Evolutionary conservation across 2,113 vertebrate genomes (phyloP).

Genomic region (Gila orcuttii): DNA sequence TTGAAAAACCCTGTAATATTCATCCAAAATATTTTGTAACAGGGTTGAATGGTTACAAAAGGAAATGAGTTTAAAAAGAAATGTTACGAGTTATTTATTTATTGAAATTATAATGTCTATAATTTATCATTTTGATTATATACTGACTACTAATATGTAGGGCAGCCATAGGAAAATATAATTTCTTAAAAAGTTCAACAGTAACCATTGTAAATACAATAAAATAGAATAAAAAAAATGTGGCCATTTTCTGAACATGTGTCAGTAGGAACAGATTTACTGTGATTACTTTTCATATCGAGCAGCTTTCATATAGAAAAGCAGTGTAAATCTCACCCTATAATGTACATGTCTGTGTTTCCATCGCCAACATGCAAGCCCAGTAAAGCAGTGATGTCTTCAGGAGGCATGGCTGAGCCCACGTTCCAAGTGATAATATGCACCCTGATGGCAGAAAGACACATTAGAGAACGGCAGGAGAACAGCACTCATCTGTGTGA

Average conservation of each 20-base stretch:
- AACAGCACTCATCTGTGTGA: neutral
- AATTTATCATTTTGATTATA: no score
- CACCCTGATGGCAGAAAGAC: slow-evolving; percentile 76
- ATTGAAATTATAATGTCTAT: no score
- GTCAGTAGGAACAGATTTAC: no score
- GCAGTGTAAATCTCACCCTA: slow-evolving; percentile 82
- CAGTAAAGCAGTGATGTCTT: slow-evolving; percentile 89
- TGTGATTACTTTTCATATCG: neutral
- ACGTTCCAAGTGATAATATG: slow-evolving; percentile 97
- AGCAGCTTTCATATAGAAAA: neutral
- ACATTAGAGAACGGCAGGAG: neutral
- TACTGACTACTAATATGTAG: no score
- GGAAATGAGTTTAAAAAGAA: neutral
- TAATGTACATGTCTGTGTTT: slow-evolving; percentile 90
- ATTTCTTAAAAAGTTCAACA: neutral
- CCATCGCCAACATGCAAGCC: slow-evolving; percentile 85
- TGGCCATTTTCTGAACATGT: neutral
- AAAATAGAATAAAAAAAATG: neutral
- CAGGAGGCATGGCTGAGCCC: slow-evolving; percentile 89
- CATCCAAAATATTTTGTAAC: neutral
- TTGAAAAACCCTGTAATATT: neutral
- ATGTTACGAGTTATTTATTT: no score
- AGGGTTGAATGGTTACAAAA: neutral
- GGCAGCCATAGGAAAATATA: no score
- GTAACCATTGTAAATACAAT: neutral